These are phyloP conservation scores for Nudaria mundana DNA, from an alignment of 2,888 invertebrate genomes.

Conservation along the genomic window DNA sequence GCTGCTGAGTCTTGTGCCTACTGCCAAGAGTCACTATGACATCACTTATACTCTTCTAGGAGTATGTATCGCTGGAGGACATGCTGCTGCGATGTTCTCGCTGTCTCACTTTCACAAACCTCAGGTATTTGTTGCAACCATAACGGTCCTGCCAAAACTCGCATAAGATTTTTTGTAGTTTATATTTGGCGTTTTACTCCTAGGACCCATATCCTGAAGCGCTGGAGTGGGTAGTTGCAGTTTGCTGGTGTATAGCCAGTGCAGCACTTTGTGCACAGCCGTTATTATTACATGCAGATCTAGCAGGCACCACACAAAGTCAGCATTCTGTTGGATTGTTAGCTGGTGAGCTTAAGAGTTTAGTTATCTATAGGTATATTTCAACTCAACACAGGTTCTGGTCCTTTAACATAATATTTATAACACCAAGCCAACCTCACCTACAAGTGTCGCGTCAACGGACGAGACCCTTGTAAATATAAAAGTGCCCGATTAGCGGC, in stretches of 20 bases:
- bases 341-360: conserved; percentile 80
- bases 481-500: too few relatives aligned
- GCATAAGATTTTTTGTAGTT: too few relatives aligned
- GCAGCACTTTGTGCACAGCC: conserved; percentile 87
- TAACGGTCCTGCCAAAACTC: too few relatives aligned
- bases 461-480: too few relatives aligned
- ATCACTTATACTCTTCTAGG: conserved; percentile 56
- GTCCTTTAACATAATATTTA: too few relatives aligned
- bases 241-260: conserved; percentile 84
- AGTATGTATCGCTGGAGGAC: conserved; percentile 63
- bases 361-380: too few relatives aligned
- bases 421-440: too few relatives aligned
- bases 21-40: conserved; percentile 36
- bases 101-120: conserved; percentile 50
- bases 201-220: conserved; percentile 66
- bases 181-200: background rate
- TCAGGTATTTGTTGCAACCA: background rate
- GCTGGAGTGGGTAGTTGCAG: conserved; percentile 86
- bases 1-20: conserved; percentile 52
- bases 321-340: conserved; percentile 85
- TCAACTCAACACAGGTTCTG: too few relatives aligned
- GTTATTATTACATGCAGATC: conserved; percentile 85
- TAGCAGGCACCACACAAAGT: conserved; percentile 82
- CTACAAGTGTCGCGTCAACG: too few relatives aligned
- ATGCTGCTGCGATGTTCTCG: conserved; percentile 62